Evolutionary conservation across 2,113 vertebrate genomes (phyloP), one percentile per base, ranked within the genome.

Genomic region (Papio anubis): DNA sequence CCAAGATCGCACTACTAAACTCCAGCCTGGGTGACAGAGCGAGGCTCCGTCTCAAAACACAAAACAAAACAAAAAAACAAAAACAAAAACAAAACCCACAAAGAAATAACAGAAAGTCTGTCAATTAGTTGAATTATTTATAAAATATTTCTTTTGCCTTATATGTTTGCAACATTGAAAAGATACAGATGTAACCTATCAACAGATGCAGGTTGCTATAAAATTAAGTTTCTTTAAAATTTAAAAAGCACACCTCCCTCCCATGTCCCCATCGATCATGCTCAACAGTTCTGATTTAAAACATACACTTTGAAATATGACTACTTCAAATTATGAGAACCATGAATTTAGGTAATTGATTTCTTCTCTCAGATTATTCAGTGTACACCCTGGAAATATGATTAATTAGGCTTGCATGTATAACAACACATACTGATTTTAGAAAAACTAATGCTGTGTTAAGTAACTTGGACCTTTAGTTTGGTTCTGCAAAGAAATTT

Each of bases 241-340:
- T 30, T 79, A 18, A 80, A 81, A 72, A 61, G 16, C 64, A 64
- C 7, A 17, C n/a, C 66, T 12, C 13, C 16, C 14, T 86, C n/a
- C 61, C 35, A 30, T 27, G 64, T 79, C 38, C 3, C 21, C 32
- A n/a, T 27, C 43, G 3, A 1, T 45, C 30, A 64, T 2, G 23
- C 43, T 14, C n/a, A 92, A 76, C 8, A 68, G 92, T 96, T 96
- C 57, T 57, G 30, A 57, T 93, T 94, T 84, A 45, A 93, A 80
- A 68, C 30, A 35, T 57, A 30, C 86, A 61, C 72, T 72, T 59
- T 48, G 40, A 93, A 40, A 75, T 73, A 50, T 35, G 81, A 81
- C 88, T 72, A 57, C 48, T 40, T 93, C 79, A 72, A 81, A 84
- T 64, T 48, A 66, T 91, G n/a, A 97, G 59, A 64, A 90, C 66